phyloP scores from a whole-genome alignment of 2,888 invertebrate species.

The Apeira syringaria region DNA sequence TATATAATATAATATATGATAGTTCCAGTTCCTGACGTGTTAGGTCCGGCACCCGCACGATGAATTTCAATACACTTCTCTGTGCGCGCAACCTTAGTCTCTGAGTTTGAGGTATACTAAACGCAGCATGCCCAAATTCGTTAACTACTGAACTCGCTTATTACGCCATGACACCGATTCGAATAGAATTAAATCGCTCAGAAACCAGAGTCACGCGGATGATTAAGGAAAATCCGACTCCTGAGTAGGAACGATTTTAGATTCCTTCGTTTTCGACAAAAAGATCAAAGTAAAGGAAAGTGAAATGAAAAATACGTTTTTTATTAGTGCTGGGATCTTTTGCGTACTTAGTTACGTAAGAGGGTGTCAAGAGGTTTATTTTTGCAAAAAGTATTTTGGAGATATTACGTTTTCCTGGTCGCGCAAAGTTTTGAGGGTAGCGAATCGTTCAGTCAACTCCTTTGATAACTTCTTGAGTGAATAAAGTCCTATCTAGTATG shows the following conservation, averaged over 20 bases:
- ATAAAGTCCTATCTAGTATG: no score
- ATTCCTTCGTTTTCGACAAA: neutral
- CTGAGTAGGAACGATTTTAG: neutral
- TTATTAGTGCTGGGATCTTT: neutral
- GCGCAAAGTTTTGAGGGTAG: no score
- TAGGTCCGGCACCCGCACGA: no score
- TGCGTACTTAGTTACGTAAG: neutral
- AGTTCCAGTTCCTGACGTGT: no score
- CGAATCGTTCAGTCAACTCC: no score
- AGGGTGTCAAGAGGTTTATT: no score
- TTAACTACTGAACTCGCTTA: conserved; percentile 15
- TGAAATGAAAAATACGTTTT: neutral
- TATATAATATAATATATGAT: no score
- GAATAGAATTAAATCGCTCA: conserved; percentile 21
- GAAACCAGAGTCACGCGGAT: conserved; percentile 9
- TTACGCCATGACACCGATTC: conserved; percentile 12
- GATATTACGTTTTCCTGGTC: no score
- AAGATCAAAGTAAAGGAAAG: conserved; percentile 7
- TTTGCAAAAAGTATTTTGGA: no score
- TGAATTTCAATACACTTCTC: no score
- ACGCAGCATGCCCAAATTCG: conserved; percentile 1
- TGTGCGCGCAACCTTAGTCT: neutral
- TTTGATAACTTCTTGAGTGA: no score
- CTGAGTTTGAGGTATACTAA: neutral
- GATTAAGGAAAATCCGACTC: conserved; percentile 2